Evolutionary conservation across 2,888 invertebrate genomes (phyloP), one percentile per base, ranked within the genome.

Genomic region (Sminthurides aquaticus): DNA sequence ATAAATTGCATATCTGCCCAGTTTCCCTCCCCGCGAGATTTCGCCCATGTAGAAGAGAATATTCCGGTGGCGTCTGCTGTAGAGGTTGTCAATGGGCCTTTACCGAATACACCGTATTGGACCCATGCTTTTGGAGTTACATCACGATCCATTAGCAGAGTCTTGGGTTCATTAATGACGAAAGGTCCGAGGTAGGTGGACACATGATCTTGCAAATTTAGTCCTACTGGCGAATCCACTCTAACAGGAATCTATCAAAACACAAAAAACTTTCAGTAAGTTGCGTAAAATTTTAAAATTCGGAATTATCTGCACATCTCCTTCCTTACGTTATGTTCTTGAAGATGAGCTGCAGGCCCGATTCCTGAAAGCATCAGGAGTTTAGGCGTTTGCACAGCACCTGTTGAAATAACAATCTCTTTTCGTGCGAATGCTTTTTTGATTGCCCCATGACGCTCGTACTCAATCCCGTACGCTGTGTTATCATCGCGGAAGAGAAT

Each of bases 1-100:
- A 69, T 66, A 20, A 59, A 66, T 26, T 71, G 73, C 52, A 70
- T 60, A 59, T 73, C 71, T 15, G 73, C 71, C 68, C 69, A 73
- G 49, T 71, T 62, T 20, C 66, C 67, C 59, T 69, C 60, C 1
- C 73, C 73, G 1, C 62, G 49, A 2, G 57, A 60, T 57, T 68
- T 69, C 1, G 69, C 73, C 18, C 57, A 63, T 11, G 56, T 65
- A 1, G 71, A 66, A 3, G 71, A 43, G 49, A 71, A 60, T 8
- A 73, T 63, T 5, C 68, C 73, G 18, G 69, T 69, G 0, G 73
- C 73, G 3, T 68, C 62, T 3, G 49, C 58, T 28, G 66, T 66
- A 15, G 70, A 63, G 25, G 65, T 62, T 1, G 66, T 49, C 5
- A 73, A 26, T 0, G 54, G 20, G 3, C 73, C 73, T 8, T 27